Evolutionary conservation across 1,140 invertebrate species (phyloP), one percentile per base, ranked within the genome.

Genomic region (Aphelenchoides avenae): DNA sequence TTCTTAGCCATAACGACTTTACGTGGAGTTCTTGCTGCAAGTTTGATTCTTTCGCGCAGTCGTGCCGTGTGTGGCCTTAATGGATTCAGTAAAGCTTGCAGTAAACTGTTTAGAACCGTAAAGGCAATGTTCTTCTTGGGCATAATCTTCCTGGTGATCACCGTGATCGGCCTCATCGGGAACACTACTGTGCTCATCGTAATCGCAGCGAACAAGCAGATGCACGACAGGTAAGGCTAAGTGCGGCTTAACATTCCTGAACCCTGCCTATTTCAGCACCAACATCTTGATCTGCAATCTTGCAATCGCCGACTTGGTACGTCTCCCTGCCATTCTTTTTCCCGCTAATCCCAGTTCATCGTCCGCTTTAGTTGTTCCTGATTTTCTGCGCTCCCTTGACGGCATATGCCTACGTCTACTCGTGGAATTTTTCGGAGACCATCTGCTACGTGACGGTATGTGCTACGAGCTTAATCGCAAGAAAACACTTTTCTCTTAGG

Each of bases 381-480:
- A 84, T 91, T 40, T 91, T 94, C 78, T 95, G 91, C 79, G 89
- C 94, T 30, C 91, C 91, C 0, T 89, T 89, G 71, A 91, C 89
- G 3, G 88, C 87, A 0, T 85, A 85, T 15, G 87, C 89, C 67
- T 91, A 89, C 78, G 85, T 88, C 0, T 78, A 89, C 66, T 83
- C 85, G 0, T 65, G 63, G 63, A 30, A 84, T 84, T 77, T 95
- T 89, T 90, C 87, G 86, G 64, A 64, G 29, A 51, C n/a, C 15
- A 18, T 70, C 3, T 68, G 65, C 22, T 70, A 61, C 40, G 37
- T 66, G 11, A 68, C 52, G 4, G 47, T 68, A 29, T 46, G 18
- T 36, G 13, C 11, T 18, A 13, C 34, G 18, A 36, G 18, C 13
- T 36, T 13, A 18, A 36, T 36, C 34, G 18, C 13, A 36, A 13